Evolutionary conservation across 2,113 vertebrate species (phyloP).

Genomic region (Grammomys dolichurus): DNA sequence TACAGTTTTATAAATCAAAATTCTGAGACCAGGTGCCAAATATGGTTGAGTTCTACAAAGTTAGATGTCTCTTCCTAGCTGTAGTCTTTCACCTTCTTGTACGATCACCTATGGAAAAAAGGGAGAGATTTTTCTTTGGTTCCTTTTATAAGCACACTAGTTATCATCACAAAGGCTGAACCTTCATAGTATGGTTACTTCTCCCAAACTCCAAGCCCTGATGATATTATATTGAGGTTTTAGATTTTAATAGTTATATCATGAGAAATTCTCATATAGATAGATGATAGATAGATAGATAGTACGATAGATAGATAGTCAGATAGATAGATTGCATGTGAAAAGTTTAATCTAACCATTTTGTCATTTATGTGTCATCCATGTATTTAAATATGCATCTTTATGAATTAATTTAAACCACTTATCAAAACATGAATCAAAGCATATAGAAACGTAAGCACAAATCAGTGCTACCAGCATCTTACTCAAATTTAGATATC

Average conservation of each 20-base stretch:
- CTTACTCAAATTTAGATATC: constrained; percentile 5
- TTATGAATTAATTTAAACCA: constrained; percentile 5
- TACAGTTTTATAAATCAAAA: background rate
- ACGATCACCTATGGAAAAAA: background rate
- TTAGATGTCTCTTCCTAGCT: background rate
- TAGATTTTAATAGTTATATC: background rate
- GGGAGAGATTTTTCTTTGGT: background rate
- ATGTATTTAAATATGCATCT: constrained; percentile 44
- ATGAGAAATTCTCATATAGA: too few relatives aligned
- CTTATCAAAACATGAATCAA: constrained; percentile 34
- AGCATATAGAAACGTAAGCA: constrained; percentile 39
- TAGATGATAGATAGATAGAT: too few relatives aligned
- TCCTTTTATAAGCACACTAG: background rate
- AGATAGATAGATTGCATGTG: too few relatives aligned
- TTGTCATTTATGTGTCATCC: constrained; percentile 25
- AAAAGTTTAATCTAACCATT: background rate
- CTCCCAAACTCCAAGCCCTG: background rate
- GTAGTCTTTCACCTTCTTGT: background rate
- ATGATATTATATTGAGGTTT: background rate
- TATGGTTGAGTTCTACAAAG: background rate
- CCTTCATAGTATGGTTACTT: background rate
- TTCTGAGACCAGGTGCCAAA: too few relatives aligned
- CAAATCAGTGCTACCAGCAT: background rate
- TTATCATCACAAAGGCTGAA: background rate
- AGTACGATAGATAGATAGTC: too few relatives aligned